Base-by-base conservation (phyloP, 1,140 invertebrate species). In the Chironomus striatipennis region DNA sequence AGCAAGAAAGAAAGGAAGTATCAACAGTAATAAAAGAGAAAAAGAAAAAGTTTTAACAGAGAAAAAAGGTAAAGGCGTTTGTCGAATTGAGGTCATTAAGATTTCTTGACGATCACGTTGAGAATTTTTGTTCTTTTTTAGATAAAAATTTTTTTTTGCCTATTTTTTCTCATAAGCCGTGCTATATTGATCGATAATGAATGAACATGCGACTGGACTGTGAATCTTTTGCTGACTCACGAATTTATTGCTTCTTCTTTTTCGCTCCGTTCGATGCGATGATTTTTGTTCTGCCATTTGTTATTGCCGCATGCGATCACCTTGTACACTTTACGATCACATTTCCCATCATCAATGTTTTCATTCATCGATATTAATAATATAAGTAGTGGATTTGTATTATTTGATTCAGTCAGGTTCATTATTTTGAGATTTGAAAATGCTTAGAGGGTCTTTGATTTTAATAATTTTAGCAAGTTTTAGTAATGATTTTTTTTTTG, bases 51-150 rank as follows among this genome's bases (percentile, higher is more conserved):
- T 57, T 57, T 47, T 47, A 12, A 43, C 10, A 2, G 15, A 47
- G 15, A 47, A 47, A 4, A 15, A 57, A 57, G 47, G 47, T 57
- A 57, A 2, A 57, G 12, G 47, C 47, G 47, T 57, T n/a, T 57
- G 47, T n/a, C 5, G 47, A 57, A 57, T 12, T 57, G 47, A 57
- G 47, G 47, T 57, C 47, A 57, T 57, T 57, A 34, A 57, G 47
- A 57, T 57, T 57, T 57, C 12, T 57, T 57, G 47, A 47, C 15
- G 43, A 57, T 57, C 47, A 57, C 47, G 47, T n/a, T 57, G 47
- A 57, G 47, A 57, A 57, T 57, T 57, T 57, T 47, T 57, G 12
- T 57, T n/a, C n/a, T 57, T 57, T n/a, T 57, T n/a, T 57, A n/a
- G 24, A 34, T 34, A 34, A 34, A 34, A 34, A n/a, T n/a, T n/a